Percentiles rank a stretch among this genome's conserved stretches.
These are phyloP conservation scores for Stichopus chloronotus DNA, from an alignment of 35 echinoderm and acorn worm genomes.

Conservation along the genomic window DNA sequence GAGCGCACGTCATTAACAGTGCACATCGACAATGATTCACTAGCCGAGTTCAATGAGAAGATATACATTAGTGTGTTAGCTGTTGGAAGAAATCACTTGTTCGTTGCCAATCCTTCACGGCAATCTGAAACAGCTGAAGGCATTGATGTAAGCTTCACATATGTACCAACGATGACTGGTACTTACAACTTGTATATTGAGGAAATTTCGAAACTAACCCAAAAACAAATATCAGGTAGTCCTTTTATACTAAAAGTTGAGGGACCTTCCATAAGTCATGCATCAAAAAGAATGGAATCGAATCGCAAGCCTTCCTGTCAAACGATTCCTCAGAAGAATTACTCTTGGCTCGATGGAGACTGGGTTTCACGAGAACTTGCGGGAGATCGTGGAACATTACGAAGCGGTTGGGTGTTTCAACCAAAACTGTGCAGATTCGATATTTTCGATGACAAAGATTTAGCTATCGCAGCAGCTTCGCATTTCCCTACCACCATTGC, in stretches of 20 bases:
- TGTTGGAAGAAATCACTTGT: not conserved
- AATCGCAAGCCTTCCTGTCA: constrained; percentile 24
- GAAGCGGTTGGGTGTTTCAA: constrained; percentile 39
- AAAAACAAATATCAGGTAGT: constrained; percentile 13
- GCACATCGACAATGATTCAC: not conserved
- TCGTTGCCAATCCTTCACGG: not conserved
- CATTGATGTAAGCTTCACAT: not conserved
- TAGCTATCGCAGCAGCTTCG: not conserved
- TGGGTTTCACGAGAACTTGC: not conserved
- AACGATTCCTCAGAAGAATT: not conserved
- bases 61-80: not conserved
- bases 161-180: not conserved
- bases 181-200: constrained; percentile 30
- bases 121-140: too few relatives aligned
- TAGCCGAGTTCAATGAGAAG: not conserved
- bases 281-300: not conserved
- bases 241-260: constrained; percentile 6
- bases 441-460: not conserved
- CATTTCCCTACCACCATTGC: constrained; percentile 13
- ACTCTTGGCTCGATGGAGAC: not conserved
- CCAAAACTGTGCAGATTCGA: constrained; percentile 34
- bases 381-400: not conserved
- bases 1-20: not conserved
- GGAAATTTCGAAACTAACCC: not conserved
- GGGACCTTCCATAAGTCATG: not conserved